Evolutionary conservation across 2,888 invertebrate genomes (phyloP), one percentile per base, ranked within the genome.

Genomic region (Parnassius orleans): DNA sequence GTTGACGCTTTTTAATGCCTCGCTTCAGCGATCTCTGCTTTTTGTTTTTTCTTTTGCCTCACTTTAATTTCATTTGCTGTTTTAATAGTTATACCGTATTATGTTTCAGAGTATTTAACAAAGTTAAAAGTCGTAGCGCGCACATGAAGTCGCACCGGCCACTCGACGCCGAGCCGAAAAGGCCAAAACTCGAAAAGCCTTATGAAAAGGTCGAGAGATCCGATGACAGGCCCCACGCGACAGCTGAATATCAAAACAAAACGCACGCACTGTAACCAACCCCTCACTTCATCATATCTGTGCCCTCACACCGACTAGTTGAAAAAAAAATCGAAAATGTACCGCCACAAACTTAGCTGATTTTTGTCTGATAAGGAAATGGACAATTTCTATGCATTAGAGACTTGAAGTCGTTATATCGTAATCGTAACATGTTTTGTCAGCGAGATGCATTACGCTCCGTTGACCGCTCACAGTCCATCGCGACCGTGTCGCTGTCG

Each of bases 121-220:
- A 98, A 94, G 97, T 98, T 84, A 98, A 98, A 94, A 99, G 98
- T 93, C 95, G 99, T 91, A 99, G 98, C 93, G 99, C 99, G 71
- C 99, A 99, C 93, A 99, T 99, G 99, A 99, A 99, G 93, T 98
- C 98, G 73, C 99, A 99, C 93, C 95, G 97, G 84, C 96, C 97
- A 77, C 95, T 96, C 85, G 97, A 97, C 92, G 94, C 95, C 87
- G 96, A 96, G 86, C 93, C 94, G 71, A 94, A 93, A 91, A 92
- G 94, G 91, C 92, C 93, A 80, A 94, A 93, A 85, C 89, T 90
- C 83, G 92, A 92, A 90, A 92, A 92, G 81, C 90, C 91, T 90
- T 92, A 92, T 91, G 91, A 90, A 90, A 91, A 90, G 90, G 91
- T 91, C 80, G 89, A 89, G 86, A 84, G 83, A 86, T 80, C 83